phyloP scores from a whole-genome alignment of 2,888 invertebrate species.

The Euclidia mi region DNA sequence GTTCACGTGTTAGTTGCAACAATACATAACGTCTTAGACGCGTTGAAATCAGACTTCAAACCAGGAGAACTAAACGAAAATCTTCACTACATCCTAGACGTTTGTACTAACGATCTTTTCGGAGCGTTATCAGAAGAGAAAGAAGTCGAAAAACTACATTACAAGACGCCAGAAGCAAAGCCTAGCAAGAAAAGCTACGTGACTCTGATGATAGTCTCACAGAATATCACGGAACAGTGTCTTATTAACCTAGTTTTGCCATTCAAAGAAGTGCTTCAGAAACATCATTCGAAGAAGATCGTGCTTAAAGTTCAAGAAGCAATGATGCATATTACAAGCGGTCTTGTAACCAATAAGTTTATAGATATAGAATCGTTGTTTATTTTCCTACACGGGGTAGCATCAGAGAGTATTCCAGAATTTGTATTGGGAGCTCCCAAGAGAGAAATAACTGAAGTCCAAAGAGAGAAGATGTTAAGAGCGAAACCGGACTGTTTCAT shows the following conservation, averaged over 20 bases:
- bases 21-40: conserved; percentile 94
- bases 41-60: conserved; percentile 92
- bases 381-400: conserved; percentile 94
- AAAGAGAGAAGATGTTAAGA: conserved; percentile 87
- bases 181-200: conserved; percentile 96
- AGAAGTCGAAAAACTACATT: conserved; percentile 95
- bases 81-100: conserved; percentile 94
- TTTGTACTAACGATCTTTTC: conserved; percentile 97
- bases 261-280: conserved; percentile 94
- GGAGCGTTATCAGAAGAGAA: conserved; percentile 97
- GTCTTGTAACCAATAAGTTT: conserved; percentile 95
- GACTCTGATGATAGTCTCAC: conserved; percentile 95
- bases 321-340: conserved; percentile 94
- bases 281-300: conserved; percentile 94
- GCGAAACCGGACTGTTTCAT: conserved; percentile 94
- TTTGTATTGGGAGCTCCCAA: conserved; percentile 90
- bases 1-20: conserved; percentile 98
- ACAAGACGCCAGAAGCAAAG: conserved; percentile 95
- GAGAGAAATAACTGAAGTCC: conserved; percentile 86
- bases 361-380: conserved; percentile 93
- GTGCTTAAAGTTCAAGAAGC: conserved; percentile 95
- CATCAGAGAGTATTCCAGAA: conserved; percentile 95
- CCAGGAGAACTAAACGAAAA: conserved; percentile 95
- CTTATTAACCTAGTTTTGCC: conserved; percentile 94
- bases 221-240: conserved; percentile 94